Evolutionary conservation across 2,797 vertebrate genomes (phyloP).

Genomic region (Hybognathus amarus): DNA sequence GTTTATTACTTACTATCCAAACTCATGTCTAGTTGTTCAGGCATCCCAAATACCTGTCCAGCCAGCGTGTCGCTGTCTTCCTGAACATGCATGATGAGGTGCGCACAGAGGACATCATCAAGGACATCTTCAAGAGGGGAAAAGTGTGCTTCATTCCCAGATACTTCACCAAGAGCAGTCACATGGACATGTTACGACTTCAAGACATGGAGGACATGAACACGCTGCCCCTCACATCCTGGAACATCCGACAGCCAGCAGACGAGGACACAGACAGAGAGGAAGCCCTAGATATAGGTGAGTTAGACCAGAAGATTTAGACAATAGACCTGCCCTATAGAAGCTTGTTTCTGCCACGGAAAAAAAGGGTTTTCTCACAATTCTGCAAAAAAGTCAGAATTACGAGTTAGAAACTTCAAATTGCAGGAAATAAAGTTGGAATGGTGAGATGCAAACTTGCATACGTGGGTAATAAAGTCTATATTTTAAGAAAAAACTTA

Average conservation of each 20-base stretch:
- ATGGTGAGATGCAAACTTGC: background rate
- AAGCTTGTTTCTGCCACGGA: background rate
- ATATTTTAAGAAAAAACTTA: background rate
- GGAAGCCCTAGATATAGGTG: conserved; percentile 86
- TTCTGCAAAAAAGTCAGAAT: background rate
- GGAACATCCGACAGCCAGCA: conserved; percentile 90
- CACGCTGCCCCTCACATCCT: conserved; percentile 84
- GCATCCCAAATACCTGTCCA: conserved; percentile 83
- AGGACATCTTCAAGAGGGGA: conserved; percentile 81
- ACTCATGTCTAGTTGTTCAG: conserved; percentile 76
- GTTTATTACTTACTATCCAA: background rate
- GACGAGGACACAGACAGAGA: conserved; percentile 78
- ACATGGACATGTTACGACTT: conserved; percentile 93
- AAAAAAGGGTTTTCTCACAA: too few relatives aligned
- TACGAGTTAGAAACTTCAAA: background rate
- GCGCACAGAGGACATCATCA: conserved; percentile 85
- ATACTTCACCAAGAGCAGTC: conserved; percentile 79
- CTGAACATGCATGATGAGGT: conserved; percentile 93
- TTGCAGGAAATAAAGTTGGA: background rate
- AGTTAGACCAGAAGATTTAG: background rate
- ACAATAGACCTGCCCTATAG: background rate
- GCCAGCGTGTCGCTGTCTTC: conserved; percentile 87
- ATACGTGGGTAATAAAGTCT: background rate
- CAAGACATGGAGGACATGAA: conserved; percentile 81
- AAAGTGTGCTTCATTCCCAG: conserved; percentile 92